Conservation (phyloP, 2,888 invertebrate species). For the Spodoptera littoralis region DNA sequence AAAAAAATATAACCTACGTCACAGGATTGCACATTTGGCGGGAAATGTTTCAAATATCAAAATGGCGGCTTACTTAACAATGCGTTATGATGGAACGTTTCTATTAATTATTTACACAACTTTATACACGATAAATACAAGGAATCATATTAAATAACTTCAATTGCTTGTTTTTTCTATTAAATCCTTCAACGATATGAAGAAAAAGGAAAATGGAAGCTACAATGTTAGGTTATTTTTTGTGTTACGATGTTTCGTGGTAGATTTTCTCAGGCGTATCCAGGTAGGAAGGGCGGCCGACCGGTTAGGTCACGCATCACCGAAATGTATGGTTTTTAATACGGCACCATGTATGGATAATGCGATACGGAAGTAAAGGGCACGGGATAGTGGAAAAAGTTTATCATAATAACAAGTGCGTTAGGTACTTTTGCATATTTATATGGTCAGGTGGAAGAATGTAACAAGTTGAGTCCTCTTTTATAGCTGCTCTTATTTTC, state of each 20-base stretch:
- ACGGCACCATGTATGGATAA: slow-evolving; percentile 20
- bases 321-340: slow-evolving; percentile 60
- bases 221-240: slow-evolving; percentile 20
- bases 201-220: slow-evolving; percentile 21
- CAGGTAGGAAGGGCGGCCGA: slow-evolving; percentile 61
- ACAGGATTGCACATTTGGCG: slow-evolving; percentile 34
- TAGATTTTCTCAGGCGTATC: slow-evolving; percentile 52
- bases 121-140: slow-evolving; percentile 36
- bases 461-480: background rate
- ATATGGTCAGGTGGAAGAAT: slow-evolving; percentile 1
- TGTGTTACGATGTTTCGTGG: slow-evolving; percentile 20
- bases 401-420: background rate
- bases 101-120: slow-evolving; percentile 27
- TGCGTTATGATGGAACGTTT: slow-evolving; percentile 30
- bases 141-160: slow-evolving; percentile 8
- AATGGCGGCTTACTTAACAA: slow-evolving; percentile 28
- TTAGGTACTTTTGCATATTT: background rate
- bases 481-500: no score
- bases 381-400: slow-evolving; percentile 9
- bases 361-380: slow-evolving; percentile 46
- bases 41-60: slow-evolving; percentile 49
- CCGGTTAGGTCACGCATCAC: slow-evolving; percentile 72
- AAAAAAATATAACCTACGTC: slow-evolving; percentile 12
- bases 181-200: background rate
- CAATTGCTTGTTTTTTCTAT: slow-evolving; percentile 4